These are phyloP conservation scores for Meda fulgida DNA, from an alignment of 2,797 vertebrate genomes.

Conservation along the genomic window DNA sequence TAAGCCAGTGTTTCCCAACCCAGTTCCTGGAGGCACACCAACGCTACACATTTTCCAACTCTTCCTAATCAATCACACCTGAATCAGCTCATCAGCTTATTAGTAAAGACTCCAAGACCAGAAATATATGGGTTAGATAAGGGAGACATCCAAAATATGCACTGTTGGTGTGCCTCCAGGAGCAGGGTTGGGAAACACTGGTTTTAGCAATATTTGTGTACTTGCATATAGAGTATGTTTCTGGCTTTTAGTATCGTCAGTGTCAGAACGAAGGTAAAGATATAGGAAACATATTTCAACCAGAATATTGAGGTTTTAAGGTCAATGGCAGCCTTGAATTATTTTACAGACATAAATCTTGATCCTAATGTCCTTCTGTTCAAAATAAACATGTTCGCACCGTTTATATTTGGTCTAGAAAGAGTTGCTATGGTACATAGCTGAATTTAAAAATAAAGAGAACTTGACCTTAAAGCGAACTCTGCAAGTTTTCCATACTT, in stretches of 20 bases:
- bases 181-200: too few relatives aligned
- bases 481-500: slow-evolving; percentile 29
- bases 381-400: background rate
- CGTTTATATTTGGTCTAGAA: background rate
- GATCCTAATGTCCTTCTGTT: background rate
- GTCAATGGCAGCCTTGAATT: background rate
- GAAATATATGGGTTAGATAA: too few relatives aligned
- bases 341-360: background rate
- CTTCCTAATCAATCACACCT: too few relatives aligned
- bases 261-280: background rate
- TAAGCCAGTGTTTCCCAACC: too few relatives aligned
- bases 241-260: background rate
- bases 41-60: too few relatives aligned
- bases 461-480: slow-evolving; percentile 10
- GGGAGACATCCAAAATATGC: too few relatives aligned
- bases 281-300: background rate
- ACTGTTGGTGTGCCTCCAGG: too few relatives aligned
- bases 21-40: too few relatives aligned
- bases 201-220: too few relatives aligned
- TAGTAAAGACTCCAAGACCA: too few relatives aligned
- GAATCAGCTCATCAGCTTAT: too few relatives aligned
- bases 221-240: background rate
- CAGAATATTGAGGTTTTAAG: background rate
- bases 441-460: slow-evolving; percentile 22
- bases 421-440: background rate